Base-by-base conservation (phyloP, 1,140 invertebrate genomes). In the Neodiprion fabricii region DNA sequence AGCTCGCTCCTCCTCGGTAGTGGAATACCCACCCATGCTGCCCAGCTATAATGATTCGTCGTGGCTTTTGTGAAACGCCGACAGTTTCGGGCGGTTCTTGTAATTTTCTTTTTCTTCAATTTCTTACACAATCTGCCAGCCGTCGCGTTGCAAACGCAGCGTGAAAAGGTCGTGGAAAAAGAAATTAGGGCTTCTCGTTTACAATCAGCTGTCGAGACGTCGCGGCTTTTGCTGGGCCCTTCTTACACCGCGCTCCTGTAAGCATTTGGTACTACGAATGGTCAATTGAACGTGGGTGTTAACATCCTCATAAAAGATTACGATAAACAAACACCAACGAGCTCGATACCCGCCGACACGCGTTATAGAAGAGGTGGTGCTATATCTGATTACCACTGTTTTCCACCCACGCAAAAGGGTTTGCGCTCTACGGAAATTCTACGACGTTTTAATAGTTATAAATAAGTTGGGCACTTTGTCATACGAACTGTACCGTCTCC, bases 321-420 rank as follows among this genome's bases (percentile, higher is more conserved):
- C 3, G 53, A 61, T 61, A 61, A 61, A 61, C 53, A 61, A 61
- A 61, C 53, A 61, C 53, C 53, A 40, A 61, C 53, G 53, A 61
- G 53, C 53, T 17, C 53, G 11, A 17, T 61, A 1, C 53, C 53
- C 28, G 28, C 28, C 28, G 28, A 40, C 28, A 40, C 2, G 28
- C 28, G 28, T 40, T 40, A 40, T 5, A 40, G 28, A 1, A 40
- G 28, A 4, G 28, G 28, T 40, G 28, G 2, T 61, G 8, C 53
- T 17, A 61, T 1, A 40, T 40, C 11, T 61, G 53, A 61, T 61
- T 17, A 61, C n/a, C 11, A 17, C n/a, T 61, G 11, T 17, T 12
- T 17, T 12, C 53, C 0, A 61, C 53, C 53, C n/a, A 61, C 53
- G 53, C 53, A 12, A 61, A 61, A 61, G n/a, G 28, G 28, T 40